These are phyloP conservation scores for Paguma larvata DNA, from an alignment of 2,797 vertebrate species.

Conservation along the genomic window DNA sequence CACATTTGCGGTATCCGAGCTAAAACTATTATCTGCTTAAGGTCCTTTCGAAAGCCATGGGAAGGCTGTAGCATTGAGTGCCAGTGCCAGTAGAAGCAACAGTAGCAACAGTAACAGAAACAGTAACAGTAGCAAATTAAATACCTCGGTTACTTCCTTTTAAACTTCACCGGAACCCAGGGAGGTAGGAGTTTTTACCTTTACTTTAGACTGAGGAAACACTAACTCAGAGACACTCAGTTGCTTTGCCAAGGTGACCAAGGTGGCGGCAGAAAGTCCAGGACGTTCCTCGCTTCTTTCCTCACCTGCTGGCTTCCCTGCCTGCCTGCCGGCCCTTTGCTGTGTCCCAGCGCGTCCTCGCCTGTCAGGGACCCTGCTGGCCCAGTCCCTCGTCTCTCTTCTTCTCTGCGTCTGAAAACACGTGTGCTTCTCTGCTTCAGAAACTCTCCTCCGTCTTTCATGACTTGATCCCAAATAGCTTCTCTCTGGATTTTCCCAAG, in stretches of 20 bases:
- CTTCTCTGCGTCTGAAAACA: neutral
- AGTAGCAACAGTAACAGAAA: fast-evolving
- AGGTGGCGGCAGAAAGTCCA: no score
- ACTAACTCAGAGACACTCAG: neutral
- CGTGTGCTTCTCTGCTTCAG: neutral
- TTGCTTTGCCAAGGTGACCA: neutral
- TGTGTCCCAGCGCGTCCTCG: neutral
- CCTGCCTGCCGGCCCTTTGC: neutral
- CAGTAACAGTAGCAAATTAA: neutral
- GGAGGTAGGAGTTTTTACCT: neutral
- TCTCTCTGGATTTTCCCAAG: neutral
- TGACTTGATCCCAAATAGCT: neutral
- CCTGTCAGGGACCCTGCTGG: neutral
- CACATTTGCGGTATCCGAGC: neutral
- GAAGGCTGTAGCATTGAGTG: fast-evolving
- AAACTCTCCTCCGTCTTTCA: neutral
- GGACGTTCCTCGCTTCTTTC: no score
- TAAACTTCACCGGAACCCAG: fast-evolving
- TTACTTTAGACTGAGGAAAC: neutral
- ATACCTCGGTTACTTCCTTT: no score
- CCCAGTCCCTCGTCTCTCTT: neutral
- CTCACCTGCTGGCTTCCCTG: no score
- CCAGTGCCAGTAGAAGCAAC: fast-evolving
- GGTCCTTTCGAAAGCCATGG: neutral
- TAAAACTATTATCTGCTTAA: neutral